Conservation (phyloP, 2,797 vertebrate species). For the Antennarius maculatus region DNA sequence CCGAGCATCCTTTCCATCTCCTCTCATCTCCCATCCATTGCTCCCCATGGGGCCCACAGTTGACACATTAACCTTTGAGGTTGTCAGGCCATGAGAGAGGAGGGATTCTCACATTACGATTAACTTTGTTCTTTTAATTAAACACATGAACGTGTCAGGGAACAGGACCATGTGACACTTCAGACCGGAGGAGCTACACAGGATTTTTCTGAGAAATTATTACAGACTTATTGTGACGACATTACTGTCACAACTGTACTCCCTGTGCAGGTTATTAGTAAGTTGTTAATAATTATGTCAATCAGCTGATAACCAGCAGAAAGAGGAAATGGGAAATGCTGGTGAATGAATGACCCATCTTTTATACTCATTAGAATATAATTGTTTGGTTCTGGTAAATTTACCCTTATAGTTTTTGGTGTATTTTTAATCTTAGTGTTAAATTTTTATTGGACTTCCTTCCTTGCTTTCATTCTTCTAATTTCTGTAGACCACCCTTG, state of each 20-base stretch:
- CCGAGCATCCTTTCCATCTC: constrained; percentile 38
- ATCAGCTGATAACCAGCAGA: constrained; percentile 40
- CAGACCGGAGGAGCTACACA: constrained; percentile 33
- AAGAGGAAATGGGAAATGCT: constrained; percentile 20
- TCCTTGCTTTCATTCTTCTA: too few relatives aligned
- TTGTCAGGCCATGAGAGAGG: constrained; percentile 71
- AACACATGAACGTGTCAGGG: constrained; percentile 65
- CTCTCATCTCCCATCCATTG: constrained; percentile 48
- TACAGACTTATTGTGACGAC: constrained; percentile 29
- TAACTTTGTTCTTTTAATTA: constrained; percentile 75
- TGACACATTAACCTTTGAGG: constrained; percentile 81
- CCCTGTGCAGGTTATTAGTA: constrained; percentile 42
- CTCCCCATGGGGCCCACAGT: constrained; percentile 62
- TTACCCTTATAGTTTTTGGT: constrained; percentile 3
- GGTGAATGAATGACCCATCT: not conserved
- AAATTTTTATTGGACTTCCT: too few relatives aligned
- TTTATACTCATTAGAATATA: not conserved
- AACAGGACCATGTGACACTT: constrained; percentile 23
- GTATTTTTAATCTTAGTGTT: not conserved
- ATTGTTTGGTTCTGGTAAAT: constrained; percentile 3
- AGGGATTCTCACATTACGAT: constrained; percentile 77
- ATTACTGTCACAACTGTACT: constrained; percentile 53
- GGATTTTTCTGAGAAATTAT: constrained; percentile 47
- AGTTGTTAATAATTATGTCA: constrained; percentile 60
- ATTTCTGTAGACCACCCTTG: too few relatives aligned